Conservation (phyloP, 2,888 invertebrate species). For the Campaea margaritaria region DNA sequence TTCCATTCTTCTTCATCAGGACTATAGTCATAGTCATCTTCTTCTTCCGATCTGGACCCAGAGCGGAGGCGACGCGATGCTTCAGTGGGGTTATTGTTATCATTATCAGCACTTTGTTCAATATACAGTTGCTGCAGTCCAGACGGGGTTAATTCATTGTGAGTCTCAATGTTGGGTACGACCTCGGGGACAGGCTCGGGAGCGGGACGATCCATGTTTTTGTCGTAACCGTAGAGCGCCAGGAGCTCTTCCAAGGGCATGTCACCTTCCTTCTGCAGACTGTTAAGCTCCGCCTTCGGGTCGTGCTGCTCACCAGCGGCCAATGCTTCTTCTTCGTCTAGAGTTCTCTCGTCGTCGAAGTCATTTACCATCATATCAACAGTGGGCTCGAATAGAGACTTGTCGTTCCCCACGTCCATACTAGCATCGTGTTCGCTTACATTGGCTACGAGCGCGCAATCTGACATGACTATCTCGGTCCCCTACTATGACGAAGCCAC, state of each 20-base stretch:
- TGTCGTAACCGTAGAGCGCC: constrained; percentile 93
- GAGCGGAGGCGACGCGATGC: constrained; percentile 81
- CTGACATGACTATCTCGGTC: constrained; percentile 80
- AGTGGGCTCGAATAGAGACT: constrained; percentile 93
- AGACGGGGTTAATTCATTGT: constrained; percentile 49
- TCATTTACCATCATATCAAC: constrained; percentile 99
- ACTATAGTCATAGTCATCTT: constrained; percentile 92
- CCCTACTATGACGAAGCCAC: constrained; percentile 62
- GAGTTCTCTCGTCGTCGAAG: constrained; percentile 98
- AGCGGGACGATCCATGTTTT: constrained; percentile 71
- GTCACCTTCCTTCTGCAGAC: constrained; percentile 96
- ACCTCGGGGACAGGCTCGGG: constrained; percentile 71
- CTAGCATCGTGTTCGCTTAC: constrained; percentile 84
- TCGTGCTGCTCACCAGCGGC: constrained; percentile 94
- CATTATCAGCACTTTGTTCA: constrained; percentile 56
- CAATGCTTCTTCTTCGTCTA: constrained; percentile 98
- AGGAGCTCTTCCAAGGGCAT: constrained; percentile 98
- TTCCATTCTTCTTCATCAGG: constrained; percentile 96
- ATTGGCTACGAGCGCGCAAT: constrained; percentile 83
- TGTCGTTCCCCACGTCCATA: constrained; percentile 84
- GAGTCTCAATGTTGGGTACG: constrained; percentile 63
- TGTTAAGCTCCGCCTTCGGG: constrained; percentile 94
- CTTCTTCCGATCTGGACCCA: constrained; percentile 92
- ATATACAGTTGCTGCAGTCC: constrained; percentile 76
- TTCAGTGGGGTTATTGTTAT: constrained; percentile 51